These are phyloP conservation scores for Norana najaformis DNA, from an alignment of 2,888 invertebrate species.

Conservation along the genomic window DNA sequence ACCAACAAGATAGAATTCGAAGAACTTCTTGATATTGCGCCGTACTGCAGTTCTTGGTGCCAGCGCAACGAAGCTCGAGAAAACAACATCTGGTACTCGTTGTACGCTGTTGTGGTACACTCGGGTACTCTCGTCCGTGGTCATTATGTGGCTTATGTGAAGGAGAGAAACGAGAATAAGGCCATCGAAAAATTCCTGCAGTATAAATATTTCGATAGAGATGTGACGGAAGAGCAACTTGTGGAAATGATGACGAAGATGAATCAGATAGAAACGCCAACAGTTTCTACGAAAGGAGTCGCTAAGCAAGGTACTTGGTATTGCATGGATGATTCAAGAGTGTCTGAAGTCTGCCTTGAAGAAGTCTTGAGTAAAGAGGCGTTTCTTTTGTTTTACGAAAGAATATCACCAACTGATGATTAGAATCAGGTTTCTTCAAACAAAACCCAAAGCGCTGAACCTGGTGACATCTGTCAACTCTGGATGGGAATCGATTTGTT, in stretches of 20 bases:
- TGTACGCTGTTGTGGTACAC: conserved; percentile 95
- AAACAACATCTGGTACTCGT: conserved; percentile 76
- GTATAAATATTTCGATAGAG: conserved; percentile 20
- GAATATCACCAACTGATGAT: conserved; percentile 67
- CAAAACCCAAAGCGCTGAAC: no score
- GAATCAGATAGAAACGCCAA: background rate
- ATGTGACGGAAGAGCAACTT: conserved; percentile 24
- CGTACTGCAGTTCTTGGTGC: conserved; percentile 74
- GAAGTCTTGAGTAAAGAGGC: conserved; percentile 84
- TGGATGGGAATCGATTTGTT: no score
- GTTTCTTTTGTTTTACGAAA: conserved; percentile 92
- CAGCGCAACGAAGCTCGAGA: conserved; percentile 65
- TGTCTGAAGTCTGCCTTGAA: conserved; percentile 76
- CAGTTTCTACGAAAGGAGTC: background rate
- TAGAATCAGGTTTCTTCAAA: no score
- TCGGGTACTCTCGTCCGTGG: conserved; percentile 86
- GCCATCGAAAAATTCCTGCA: conserved; percentile 30
- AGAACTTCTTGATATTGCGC: conserved; percentile 80
- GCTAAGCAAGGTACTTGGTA: conserved; percentile 82
- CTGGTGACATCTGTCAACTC: no score
- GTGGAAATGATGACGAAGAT: background rate
- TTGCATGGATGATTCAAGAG: conserved; percentile 86
- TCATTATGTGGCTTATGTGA: conserved; percentile 89
- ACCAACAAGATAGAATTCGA: conserved; percentile 85
- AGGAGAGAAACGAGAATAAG: background rate